Evolutionary conservation across 2,888 invertebrate genomes (phyloP), one percentile per base, ranked within the genome.

Genomic region (Scaptodrosophila latifasciaeformis): DNA sequence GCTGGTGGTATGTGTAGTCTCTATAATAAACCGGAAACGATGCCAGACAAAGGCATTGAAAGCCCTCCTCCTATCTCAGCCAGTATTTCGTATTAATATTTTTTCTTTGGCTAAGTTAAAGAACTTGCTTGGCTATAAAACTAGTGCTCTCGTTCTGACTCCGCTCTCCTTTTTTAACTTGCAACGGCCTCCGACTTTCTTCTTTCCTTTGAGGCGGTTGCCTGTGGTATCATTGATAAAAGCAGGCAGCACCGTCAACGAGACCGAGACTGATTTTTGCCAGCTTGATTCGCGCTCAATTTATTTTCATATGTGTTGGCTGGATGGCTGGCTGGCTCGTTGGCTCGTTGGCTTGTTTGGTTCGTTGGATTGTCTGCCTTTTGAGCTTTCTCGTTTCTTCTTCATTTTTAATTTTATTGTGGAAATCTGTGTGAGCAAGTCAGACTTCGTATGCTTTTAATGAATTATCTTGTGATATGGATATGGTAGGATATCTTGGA

Each of bases 121-220:
- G n/a, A n/a, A n/a, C n/a, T n/a, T n/a, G n/a, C 4, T 24, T 24
- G 24, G 24, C 24, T 24, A 24, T 24, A 24, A 24, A 24, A 24
- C 24, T 3, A 24, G 4, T 24, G 4, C 24, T 24, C 7, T 24
- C 4, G 24, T 24, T 24, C 13, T 12, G n/a, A 27, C 27, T 43
- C 24, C 24, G 35, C 19, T 15, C 58, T 58, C 46, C 61, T 51
- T 67, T 55, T 53, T 51, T 57, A 48, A 55, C 55, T 62, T 54
- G 12, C 46, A 59, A 52, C 53, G 27, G 62, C 43, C 54, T 19
- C 44, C 19, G 37, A 7, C 47, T 18, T 56, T 37, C 13, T 37
- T 13, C 37, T 24, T 5, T 24, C 24, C 24, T n/a, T n/a, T n/a
- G n/a, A n/a, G n/a, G 34, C n/a, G 34, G 13, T 17, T 17, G 37